phyloP scores from a whole-genome alignment of 2,113 vertebrate species.

The Xenopus laevis region DNA sequence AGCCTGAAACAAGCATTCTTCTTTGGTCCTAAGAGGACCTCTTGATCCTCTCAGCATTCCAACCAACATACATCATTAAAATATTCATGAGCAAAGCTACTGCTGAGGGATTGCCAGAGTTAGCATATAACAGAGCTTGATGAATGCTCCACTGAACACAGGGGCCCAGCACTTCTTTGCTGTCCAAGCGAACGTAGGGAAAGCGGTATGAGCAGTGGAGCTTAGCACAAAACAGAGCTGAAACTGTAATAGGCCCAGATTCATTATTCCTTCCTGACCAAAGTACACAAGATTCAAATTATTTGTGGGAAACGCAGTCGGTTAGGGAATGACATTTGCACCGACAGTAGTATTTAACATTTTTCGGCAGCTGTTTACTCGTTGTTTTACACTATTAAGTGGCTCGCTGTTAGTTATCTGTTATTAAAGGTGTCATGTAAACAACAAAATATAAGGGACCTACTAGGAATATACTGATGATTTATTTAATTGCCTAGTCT shows the following conservation, averaged over 20 bases:
- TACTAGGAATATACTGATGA: too few relatives aligned
- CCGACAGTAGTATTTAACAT: neutral
- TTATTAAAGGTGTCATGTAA: too few relatives aligned
- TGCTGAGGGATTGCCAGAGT: slow-evolving; percentile 42
- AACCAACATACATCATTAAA: slow-evolving; percentile 46
- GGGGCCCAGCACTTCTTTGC: slow-evolving; percentile 32
- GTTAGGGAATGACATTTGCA: neutral
- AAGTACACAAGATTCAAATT: slow-evolving; percentile 1
- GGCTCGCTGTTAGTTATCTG: too few relatives aligned
- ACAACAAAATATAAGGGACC: too few relatives aligned
- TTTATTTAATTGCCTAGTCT: too few relatives aligned
- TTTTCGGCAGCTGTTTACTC: neutral
- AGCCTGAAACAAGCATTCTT: slow-evolving; percentile 39
- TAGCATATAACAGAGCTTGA: slow-evolving; percentile 42
- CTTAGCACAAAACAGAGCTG: slow-evolving; percentile 16
- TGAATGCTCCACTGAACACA: slow-evolving; percentile 42
- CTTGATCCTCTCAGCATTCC: slow-evolving; percentile 44
- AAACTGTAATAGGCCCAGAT: slow-evolving; percentile 4
- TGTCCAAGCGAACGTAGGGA: slow-evolving; percentile 26
- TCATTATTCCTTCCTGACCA: neutral
- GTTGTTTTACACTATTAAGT: neutral
- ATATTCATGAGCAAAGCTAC: slow-evolving; percentile 43
- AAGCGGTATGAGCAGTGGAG: slow-evolving; percentile 24
- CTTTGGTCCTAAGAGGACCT: slow-evolving; percentile 44
- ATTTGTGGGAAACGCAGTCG: neutral